Conservation (phyloP, 1,140 invertebrate species). For the Portunus trituberculatus region DNA sequence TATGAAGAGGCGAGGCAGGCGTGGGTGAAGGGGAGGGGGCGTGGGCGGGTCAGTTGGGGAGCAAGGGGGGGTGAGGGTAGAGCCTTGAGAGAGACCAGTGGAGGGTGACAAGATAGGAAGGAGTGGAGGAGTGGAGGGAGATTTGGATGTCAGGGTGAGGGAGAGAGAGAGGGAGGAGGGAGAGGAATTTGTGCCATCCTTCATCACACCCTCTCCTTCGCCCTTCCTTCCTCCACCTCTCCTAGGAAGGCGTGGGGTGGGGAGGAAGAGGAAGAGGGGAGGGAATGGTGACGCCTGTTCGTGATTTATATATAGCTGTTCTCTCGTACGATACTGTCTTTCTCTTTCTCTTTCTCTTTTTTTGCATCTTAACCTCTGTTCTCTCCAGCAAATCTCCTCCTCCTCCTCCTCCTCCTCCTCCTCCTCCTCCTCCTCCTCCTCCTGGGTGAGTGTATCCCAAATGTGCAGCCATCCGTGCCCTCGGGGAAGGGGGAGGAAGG, state of each 20-base stretch:
- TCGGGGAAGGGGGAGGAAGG: background rate
- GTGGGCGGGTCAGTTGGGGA: background rate
- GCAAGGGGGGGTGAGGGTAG: background rate
- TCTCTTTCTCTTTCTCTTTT: background rate
- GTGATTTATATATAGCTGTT: too few species aligned
- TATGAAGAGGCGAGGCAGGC: background rate
- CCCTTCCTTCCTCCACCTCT: background rate
- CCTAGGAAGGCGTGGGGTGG: background rate
- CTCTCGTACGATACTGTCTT: too few species aligned
- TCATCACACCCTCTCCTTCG: background rate
- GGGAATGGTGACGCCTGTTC: too few species aligned
- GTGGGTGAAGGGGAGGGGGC: background rate
- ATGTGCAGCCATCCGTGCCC: background rate
- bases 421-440: slow-evolving; percentile 16
- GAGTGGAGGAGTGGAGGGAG: background rate
- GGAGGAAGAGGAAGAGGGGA: too few species aligned
- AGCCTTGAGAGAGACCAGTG: background rate
- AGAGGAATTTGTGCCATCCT: background rate
- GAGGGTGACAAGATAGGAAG: slow-evolving; percentile 2
- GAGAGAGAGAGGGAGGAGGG: background rate
- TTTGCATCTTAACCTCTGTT: background rate
- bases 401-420: background rate
- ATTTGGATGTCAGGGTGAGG: background rate
- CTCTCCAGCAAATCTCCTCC: background rate
- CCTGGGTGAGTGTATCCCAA: background rate